phyloP scores from a whole-genome alignment of 2,797 vertebrate species.

The Xenops minutus region DNA sequence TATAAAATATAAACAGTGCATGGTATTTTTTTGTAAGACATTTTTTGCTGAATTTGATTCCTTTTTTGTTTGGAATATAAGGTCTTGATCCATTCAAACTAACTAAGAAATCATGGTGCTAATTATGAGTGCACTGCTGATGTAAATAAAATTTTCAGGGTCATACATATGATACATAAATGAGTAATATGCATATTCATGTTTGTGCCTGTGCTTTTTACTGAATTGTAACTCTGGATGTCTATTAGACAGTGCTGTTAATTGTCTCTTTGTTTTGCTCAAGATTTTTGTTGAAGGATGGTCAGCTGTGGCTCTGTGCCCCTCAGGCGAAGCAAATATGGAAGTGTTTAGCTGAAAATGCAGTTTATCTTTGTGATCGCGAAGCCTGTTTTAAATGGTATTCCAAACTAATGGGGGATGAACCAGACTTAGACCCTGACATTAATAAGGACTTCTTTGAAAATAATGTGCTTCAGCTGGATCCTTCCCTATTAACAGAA shows the following conservation, averaged over 20 bases:
- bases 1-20: background rate
- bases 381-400: constrained; percentile 99
- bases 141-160: background rate
- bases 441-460: constrained; percentile 99
- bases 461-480: constrained; percentile 98
- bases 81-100: background rate
- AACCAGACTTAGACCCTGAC: constrained; percentile 98
- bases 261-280: constrained; percentile 68
- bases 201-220: constrained; percentile 11
- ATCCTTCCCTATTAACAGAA: constrained; percentile 96
- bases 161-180: background rate
- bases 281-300: constrained; percentile 98
- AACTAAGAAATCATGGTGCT: background rate
- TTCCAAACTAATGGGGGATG: constrained; percentile 99
- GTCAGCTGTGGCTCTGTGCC: constrained; percentile 97
- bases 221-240: constrained; percentile 27
- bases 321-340: constrained; percentile 99
- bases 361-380: constrained; percentile 97
- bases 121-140: background rate
- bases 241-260: constrained; percentile 26
- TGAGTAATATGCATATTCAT: background rate
- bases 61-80: background rate
- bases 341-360: constrained; percentile 99
- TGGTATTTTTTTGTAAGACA: background rate
- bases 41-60: background rate